A percentile compares a stretch with the other conserved stretches of the same genome.
These are phyloP conservation scores for Phalacrocorax brasilianus DNA, from an alignment of 2,113 vertebrate species.

Conservation along the genomic window DNA sequence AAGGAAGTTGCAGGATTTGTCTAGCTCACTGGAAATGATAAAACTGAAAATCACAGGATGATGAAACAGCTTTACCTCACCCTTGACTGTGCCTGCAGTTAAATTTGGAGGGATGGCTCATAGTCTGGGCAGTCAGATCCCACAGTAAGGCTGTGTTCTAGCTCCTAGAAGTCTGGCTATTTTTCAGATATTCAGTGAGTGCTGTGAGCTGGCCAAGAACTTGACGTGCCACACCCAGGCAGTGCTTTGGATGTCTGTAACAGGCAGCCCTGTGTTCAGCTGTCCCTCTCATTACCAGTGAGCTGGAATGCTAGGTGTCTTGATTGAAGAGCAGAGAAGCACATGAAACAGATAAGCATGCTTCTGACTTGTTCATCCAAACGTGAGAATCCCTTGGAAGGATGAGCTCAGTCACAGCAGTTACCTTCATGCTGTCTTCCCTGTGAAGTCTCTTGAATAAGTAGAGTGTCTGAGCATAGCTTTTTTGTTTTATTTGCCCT, in stretches of 20 bases:
- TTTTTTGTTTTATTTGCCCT: not conserved
- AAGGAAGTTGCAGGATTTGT: conserved; percentile 42
- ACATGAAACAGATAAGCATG: not conserved
- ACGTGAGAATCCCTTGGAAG: not conserved
- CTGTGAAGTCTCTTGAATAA: not conserved
- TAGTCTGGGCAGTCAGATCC: conserved; percentile 57
- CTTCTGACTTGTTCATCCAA: not conserved
- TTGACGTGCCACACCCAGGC: conserved; percentile 24
- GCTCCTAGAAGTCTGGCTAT: conserved; percentile 55
- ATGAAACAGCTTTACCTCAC: conserved; percentile 38
- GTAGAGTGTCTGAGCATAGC: not conserved
- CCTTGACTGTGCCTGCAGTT: conserved; percentile 35
- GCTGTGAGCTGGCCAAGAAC: conserved; percentile 25
- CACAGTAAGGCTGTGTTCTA: conserved; percentile 43
- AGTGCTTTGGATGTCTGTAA: not conserved
- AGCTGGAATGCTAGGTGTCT: not conserved
- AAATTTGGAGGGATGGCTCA: conserved; percentile 62
- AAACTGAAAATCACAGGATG: conserved; percentile 16
- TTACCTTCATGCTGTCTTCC: not conserved
- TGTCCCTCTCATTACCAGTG: not conserved
- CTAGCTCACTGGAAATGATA: not conserved
- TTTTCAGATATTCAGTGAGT: conserved; percentile 37
- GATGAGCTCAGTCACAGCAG: not conserved
- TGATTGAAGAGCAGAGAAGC: not conserved
- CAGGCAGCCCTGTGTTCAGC: not conserved